Base-by-base conservation (phyloP, 2,797 vertebrate species). In the Chiloscyllium punctatum region DNA sequence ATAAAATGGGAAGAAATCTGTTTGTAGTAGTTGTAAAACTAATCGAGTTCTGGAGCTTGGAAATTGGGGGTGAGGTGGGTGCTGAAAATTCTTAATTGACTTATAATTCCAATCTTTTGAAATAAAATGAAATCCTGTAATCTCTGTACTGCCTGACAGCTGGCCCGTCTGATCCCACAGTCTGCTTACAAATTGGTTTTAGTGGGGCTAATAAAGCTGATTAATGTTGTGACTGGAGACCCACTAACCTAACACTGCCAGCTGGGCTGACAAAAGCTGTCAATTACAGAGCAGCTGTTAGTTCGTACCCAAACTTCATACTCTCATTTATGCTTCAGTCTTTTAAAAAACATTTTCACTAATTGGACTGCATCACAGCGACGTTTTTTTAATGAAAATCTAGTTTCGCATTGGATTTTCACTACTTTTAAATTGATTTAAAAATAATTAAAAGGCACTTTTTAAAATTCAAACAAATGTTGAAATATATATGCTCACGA, bases 151-250 rank as follows among this genome's bases (percentile, higher is more conserved):
- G 97, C 98, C 97, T 98, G 98, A 98, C 98, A 99, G 98, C 98
- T 99, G 98, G 98, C 97, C 97, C 97, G 98, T 98, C 98, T 99
- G 98, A 99, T 98, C 98, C 98, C 97, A 97, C 97, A 98, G 98
- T 98, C 98, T 98, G 98, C 98, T 98, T 97, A 98, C 98, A 98
- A 98, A 98, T 98, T 98, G 98, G 98, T 98, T 98, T 99, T 98
- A 98, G 98, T 97, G 97, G 98, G 97, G 97, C 98, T 98, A 98
- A 98, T 98, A 98, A 99, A 99, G 98, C 98, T 98, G 98, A 99
- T 99, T 98, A 99, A 98, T 98, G 97, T 98, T 97, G 97, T 98
- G 98, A 98, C 98, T 98, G 97, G 97, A 98, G 98, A 98, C 98
- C 98, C 97, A 98, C 97, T 98, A 98, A 98, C 98, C 98, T 97